Percentiles rank a stretch among this genome's conserved stretches.
phyloP scores from a whole-genome alignment of 2,113 vertebrate species.

The Astur gentilis region DNA sequence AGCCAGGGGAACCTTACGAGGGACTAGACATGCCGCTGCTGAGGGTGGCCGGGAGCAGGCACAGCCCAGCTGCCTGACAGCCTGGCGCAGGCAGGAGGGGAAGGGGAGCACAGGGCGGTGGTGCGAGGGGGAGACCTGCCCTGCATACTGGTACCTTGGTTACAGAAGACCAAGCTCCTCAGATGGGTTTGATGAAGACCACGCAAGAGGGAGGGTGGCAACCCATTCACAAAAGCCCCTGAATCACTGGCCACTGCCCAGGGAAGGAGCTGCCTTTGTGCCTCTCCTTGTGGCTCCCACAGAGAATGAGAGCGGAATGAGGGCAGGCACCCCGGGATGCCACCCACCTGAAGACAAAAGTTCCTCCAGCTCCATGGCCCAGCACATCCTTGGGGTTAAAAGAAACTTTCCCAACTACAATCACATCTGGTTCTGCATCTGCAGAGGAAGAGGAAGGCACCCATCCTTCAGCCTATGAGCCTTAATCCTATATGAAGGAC shows the following conservation, averaged over 20 bases:
- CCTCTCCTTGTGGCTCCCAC: background rate
- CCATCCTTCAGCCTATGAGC: background rate
- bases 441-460: background rate
- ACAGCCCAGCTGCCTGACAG: background rate
- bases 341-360: constrained; percentile 91
- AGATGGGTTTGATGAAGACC: background rate
- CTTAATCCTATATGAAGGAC: background rate
- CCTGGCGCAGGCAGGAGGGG: background rate
- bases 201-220: background rate
- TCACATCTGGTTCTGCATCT: constrained; percentile 56
- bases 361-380: constrained; percentile 90
- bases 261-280: rapidly evolving
- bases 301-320: background rate
- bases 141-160: background rate
- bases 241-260: background rate
- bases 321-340: rapidly evolving
- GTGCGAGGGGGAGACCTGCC: background rate
- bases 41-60: background rate
- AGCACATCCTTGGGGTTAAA: constrained; percentile 85
- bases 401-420: constrained; percentile 91
- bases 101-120: background rate
- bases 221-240: background rate
- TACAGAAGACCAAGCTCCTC: background rate
- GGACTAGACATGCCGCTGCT: background rate
- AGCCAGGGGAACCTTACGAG: rapidly evolving